Base-by-base conservation (phyloP, 2,113 vertebrate genomes). In the Nothoprocta pentlandii region DNA sequence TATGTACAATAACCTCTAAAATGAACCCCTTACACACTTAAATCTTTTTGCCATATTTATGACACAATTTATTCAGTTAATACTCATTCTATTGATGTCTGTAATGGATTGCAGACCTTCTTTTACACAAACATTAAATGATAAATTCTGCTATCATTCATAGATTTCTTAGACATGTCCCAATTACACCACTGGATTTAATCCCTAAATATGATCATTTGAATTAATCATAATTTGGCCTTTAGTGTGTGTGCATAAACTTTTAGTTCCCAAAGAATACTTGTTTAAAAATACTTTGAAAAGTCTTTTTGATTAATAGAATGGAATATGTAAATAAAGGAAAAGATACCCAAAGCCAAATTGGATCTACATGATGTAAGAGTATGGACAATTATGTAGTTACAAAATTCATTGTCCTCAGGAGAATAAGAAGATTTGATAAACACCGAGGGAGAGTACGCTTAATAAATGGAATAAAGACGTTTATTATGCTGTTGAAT, bases 321-420 rank as follows among this genome's bases (percentile, higher is more conserved):
- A 82, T 69, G 67, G 68, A 94, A 91, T 17, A 90, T 81, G 64
- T 36, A 92, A 90, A 67, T 63, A 80, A 44, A 76, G 91, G 76
- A 78, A 84, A 68, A 68, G 22, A 44, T 25, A 46, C 73, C 49
- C 15, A 36, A 49, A 6, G 32, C 26, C 58, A 78, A 26, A 74
- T 71, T 21, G 76, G 76, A 67, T 12, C 54, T 16, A 9, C 53
- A 7, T 51, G 9, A 23, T 76, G 49, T 83, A 46, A 68, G 36
- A 51, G 2, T 53, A 49, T 28, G 22, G 49, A 32, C 36, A 26
- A 30, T n/a, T 12, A 41, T 77, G 51, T 11, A 6, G 34, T 80
- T 73, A 54, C 28, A 39, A n/a, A 28, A 17, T 22, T 62, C 46
- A 73, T 85, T 80, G 67, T 39, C 30, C 36, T 25, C 44, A 22